A percentile compares a stretch with the other conserved stretches of the same genome.
These are phyloP conservation scores for Pocillopora damicornis DNA, from an alignment of 64 coral and sea anemone species.

Conservation along the genomic window DNA sequence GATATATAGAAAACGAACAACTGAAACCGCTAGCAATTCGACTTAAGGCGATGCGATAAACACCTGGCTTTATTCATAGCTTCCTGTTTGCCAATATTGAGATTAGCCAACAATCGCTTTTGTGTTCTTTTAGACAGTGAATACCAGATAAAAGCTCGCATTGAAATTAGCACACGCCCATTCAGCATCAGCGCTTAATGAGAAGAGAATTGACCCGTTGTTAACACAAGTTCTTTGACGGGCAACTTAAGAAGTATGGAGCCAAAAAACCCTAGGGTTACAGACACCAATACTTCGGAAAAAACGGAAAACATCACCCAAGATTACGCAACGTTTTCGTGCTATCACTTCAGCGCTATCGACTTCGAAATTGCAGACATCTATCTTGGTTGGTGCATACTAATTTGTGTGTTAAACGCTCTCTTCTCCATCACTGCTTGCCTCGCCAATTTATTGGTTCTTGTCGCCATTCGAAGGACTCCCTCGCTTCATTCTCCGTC, in stretches of 20 bases:
- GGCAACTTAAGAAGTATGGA: neutral
- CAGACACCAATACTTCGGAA: neutral
- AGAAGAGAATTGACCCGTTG: neutral
- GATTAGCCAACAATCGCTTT: too few relatives aligned
- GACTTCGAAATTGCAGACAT: neutral
- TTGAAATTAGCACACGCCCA: too few relatives aligned
- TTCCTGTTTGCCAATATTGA: too few relatives aligned
- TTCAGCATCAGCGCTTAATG: neutral
- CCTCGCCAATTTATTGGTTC: slow-evolving; percentile 6
- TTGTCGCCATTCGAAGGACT: slow-evolving; percentile 22
- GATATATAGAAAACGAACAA: too few relatives aligned
- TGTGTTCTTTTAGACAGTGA: too few relatives aligned
- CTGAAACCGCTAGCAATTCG: too few relatives aligned
- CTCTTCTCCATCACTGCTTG: neutral
- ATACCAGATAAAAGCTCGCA: too few relatives aligned
- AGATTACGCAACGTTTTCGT: neutral
- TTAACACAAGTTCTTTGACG: neutral
- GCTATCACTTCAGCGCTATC: neutral
- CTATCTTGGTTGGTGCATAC: neutral
- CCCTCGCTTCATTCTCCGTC: slow-evolving; percentile 24
- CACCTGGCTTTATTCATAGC: too few relatives aligned
- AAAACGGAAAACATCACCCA: too few relatives aligned
- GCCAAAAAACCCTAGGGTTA: neutral
- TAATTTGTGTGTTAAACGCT: neutral
- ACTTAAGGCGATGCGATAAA: too few relatives aligned